Base-by-base conservation (phyloP, 2,797 vertebrate genomes). In the Hydrophis major region DNA sequence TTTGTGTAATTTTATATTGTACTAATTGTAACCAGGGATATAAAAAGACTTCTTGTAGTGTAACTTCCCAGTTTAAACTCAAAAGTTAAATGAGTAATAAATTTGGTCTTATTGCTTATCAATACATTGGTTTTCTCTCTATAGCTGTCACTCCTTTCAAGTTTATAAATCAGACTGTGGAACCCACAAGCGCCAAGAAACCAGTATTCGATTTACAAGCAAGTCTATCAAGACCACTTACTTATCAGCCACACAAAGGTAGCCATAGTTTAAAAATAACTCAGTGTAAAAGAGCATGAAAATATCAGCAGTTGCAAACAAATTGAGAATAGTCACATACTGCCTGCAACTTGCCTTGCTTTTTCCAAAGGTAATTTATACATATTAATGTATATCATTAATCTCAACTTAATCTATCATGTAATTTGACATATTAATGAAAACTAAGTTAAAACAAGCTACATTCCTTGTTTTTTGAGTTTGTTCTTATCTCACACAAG, bases 181-280 rank as follows among this genome's bases (percentile, higher is more conserved):
- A 95, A 87, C 98, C 98, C 18, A 98, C 98, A 1, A 97, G 97
- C 4, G 96, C 97, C 1, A 98, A 98, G 96, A 99, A 99, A 95
- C 91, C 96, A 2, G 69, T 47, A 0, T 99, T 99, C 97, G 98
- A 99, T 94, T 98, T 99, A 94, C 98, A 99, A 97, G 98, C 98
- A 55, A 99, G 99, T 95, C 98, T 99, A 93, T 98, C 99, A 6
- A 98, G 98, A 87, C 98, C 99, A 0, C 99, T 99, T 94, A 83
- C 42, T 63, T 99, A 99, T 95, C 98, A 99, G 96, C 99, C 99
- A 27, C 98, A 99, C 88, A 98, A 97, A 98, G 99, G 99, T 99
- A 96, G 28, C 11, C 94, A 86, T 90, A 50, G 32, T 6, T 32
- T 59, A n/a, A 60, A 18, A 25, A 53, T 63, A 74, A 66, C 25